Evolutionary conservation across 2,888 invertebrate species (phyloP).

Genomic region (Tachina lurida): DNA sequence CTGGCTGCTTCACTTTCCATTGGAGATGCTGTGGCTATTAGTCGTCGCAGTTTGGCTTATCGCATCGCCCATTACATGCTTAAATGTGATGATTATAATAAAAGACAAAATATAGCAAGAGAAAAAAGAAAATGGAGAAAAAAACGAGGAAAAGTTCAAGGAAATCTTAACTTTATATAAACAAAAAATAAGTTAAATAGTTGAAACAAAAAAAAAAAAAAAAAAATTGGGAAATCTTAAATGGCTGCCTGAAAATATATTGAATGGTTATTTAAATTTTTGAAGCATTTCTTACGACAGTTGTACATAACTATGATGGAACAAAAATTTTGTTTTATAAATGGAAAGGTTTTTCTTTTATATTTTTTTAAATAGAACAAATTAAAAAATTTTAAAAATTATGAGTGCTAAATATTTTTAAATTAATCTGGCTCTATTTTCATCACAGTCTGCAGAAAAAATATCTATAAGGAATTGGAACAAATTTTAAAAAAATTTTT

Average conservation of each 20-base stretch:
- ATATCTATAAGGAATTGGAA: too few relatives aligned
- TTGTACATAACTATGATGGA: neutral
- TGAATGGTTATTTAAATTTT: conserved; percentile 56
- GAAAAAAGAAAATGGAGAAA: conserved; percentile 7
- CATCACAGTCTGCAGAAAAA: too few relatives aligned
- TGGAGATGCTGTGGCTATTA: conserved; percentile 12
- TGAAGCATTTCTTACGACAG: conserved; percentile 25
- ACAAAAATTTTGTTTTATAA: conserved; percentile 15
- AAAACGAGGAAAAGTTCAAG: conserved; percentile 42
- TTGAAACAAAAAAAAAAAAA: neutral
- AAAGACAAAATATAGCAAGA: conserved; percentile 37
- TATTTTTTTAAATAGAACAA: too few relatives aligned
- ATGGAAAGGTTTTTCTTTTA: too few relatives aligned
- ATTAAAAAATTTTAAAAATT: too few relatives aligned
- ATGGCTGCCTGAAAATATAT: conserved; percentile 50
- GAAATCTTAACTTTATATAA: conserved; percentile 50
- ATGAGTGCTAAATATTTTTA: too few relatives aligned
- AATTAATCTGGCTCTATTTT: too few relatives aligned
- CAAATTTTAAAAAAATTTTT: too few relatives aligned
- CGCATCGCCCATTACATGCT: conserved; percentile 66
- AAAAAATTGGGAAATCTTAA: conserved; percentile 7
- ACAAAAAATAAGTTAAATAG: conserved; percentile 40
- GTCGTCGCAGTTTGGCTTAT: conserved; percentile 62
- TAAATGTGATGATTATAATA: conserved; percentile 65
- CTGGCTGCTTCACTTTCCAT: conserved; percentile 16